phyloP scores from a whole-genome alignment of 2,888 invertebrate species.

The Acanthosepion lycidas region DNA sequence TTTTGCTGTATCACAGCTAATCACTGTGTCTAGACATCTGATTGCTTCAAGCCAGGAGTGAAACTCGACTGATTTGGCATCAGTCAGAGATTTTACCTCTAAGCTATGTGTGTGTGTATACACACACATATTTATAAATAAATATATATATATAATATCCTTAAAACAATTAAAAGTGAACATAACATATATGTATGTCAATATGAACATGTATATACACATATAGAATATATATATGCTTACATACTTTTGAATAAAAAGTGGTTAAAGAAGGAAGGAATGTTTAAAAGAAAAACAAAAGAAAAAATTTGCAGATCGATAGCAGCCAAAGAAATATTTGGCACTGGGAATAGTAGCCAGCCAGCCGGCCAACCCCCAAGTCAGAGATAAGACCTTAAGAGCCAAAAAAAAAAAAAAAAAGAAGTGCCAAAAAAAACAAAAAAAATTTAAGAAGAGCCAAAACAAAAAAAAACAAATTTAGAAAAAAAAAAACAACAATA shows the following conservation, averaged over 20 bases:
- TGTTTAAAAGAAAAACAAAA: neutral
- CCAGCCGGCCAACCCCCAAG: neutral
- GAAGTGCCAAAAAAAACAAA: neutral
- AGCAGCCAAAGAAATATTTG: slow-evolving; percentile 8
- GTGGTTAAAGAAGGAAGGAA: neutral
- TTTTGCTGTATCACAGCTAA: no score
- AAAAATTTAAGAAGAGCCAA: neutral
- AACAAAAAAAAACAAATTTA: no score
- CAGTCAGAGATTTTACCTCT: no score
- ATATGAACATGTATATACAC: neutral
- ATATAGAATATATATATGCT: no score
- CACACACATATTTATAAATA: no score
- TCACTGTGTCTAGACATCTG: no score
- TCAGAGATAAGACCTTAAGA: neutral
- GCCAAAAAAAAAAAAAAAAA: neutral
- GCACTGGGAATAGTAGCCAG: neutral
- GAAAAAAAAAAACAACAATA: neutral
- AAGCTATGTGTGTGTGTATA: no score
- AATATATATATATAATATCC: no score
- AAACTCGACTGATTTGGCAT: no score
- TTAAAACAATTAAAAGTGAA: no score
- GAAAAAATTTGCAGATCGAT: neutral
- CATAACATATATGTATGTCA: neutral
- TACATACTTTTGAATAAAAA: no score
- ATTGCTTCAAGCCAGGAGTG: no score